Conservation (phyloP, 2,888 invertebrate species). For the Parapristionchus giblindavisi region DNA sequence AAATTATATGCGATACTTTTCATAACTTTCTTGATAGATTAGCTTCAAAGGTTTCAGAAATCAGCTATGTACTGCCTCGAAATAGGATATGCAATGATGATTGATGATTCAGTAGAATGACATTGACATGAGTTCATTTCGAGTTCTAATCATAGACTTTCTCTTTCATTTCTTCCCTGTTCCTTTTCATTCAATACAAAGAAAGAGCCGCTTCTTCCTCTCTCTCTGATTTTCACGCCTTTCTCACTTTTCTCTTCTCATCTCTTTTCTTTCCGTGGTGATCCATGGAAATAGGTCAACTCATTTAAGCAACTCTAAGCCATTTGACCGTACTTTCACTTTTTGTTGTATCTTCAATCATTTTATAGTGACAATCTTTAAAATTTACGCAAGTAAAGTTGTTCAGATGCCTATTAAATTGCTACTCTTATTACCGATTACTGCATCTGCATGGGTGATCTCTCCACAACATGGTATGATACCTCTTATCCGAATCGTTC, state of each 20-base stretch:
- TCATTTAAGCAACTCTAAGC: neutral
- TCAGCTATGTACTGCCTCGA: no score
- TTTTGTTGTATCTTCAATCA: neutral
- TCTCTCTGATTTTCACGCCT: conserved; percentile 24
- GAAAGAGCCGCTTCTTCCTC: neutral
- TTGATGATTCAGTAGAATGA: no score
- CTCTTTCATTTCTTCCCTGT: no score
- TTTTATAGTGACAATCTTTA: neutral
- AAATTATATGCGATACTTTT: no score
- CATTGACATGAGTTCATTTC: no score
- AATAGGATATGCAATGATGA: no score
- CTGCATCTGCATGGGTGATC: conserved; percentile 28
- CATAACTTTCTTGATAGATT: no score
- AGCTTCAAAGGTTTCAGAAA: no score
- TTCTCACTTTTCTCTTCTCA: neutral
- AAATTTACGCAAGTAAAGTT: neutral
- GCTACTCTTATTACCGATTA: neutral
- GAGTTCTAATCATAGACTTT: no score
- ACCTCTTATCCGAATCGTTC: neutral
- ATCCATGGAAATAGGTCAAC: conserved; percentile 37
- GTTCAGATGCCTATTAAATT: conserved; percentile 11
- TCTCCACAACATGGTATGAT: conserved; percentile 23
- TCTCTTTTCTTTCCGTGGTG: no score
- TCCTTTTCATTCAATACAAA: conserved; percentile 24
- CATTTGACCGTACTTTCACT: conserved; percentile 21